Conservation (phyloP, 2,888 invertebrate genomes). For the Petrophora chlorosata region DNA sequence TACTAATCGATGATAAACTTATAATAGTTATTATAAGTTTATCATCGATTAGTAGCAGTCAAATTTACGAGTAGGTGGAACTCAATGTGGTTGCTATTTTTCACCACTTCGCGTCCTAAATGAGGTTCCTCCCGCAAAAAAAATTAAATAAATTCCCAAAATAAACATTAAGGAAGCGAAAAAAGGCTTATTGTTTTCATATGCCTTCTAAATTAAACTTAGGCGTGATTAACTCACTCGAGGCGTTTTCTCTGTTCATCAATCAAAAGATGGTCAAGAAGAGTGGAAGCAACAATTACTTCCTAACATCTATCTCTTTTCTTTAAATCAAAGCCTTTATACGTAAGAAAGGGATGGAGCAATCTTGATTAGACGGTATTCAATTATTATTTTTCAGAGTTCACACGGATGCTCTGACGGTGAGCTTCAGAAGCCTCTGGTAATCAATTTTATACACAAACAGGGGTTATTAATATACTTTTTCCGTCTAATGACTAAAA, state of each 20-base stretch:
- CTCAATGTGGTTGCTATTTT: constrained; percentile 1
- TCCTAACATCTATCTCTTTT: constrained; percentile 63
- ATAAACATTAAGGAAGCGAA: constrained; percentile 76
- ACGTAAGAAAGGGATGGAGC: constrained; percentile 50
- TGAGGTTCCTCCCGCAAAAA: constrained; percentile 35
- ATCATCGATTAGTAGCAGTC: no score
- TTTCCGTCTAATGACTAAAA: constrained; percentile 74
- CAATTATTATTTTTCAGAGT: constrained; percentile 72
- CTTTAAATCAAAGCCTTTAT: constrained; percentile 23
- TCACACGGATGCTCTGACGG: constrained; percentile 72
- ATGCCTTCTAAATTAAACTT: constrained; percentile 80
- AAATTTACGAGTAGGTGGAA: background rate
- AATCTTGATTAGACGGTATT: constrained; percentile 65
- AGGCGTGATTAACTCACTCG: constrained; percentile 78
- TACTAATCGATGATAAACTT: no score
- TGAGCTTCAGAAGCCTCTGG: constrained; percentile 73
- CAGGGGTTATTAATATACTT: constrained; percentile 76
- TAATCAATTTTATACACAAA: constrained; percentile 83
- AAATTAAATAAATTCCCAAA: constrained; percentile 54
- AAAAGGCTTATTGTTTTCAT: constrained; percentile 66
- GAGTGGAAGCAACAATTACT: constrained; percentile 68
- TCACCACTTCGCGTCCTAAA: constrained; percentile 17
- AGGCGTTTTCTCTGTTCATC: constrained; percentile 83
- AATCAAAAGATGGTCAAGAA: constrained; percentile 71
- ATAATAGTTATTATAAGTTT: no score